Evolutionary conservation across 64 coral and sea anemone genomes (phyloP).

Genomic region (Stichodactyla mertensii): DNA sequence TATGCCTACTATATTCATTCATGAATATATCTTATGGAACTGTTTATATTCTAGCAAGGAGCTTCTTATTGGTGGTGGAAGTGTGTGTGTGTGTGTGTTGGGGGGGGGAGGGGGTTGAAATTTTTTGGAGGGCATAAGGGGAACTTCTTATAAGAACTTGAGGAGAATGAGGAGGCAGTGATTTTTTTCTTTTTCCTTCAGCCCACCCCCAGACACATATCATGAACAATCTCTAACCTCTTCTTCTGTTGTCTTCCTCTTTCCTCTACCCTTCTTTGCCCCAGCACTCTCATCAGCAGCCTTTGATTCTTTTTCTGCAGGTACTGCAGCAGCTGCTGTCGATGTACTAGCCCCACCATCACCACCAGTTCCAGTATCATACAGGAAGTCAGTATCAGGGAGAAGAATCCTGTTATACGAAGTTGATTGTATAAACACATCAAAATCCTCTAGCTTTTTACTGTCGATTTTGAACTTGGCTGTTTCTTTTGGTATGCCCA

Average conservation of each 20-base stretch:
- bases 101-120: too few relatives aligned
- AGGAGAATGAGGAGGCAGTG: too few relatives aligned
- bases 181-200: too few relatives aligned
- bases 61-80: too few relatives aligned
- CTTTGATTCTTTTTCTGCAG: background rate
- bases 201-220: too few relatives aligned
- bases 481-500: slow-evolving; percentile 80
- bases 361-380: slow-evolving; percentile 60
- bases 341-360: background rate
- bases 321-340: background rate
- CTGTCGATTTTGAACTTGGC: slow-evolving; percentile 84
- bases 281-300: background rate
- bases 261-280: slow-evolving; percentile 37
- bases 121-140: too few relatives aligned
- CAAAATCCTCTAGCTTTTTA: slow-evolving; percentile 91
- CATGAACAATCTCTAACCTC: slow-evolving; percentile 9
- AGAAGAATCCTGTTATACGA: slow-evolving; percentile 89
- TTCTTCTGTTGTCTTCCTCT: slow-evolving; percentile 5
- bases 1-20: too few relatives aligned
- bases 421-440: slow-evolving; percentile 97
- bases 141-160: too few relatives aligned
- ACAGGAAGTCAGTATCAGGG: slow-evolving; percentile 87
- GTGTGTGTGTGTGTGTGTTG: too few relatives aligned
- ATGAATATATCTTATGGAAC: too few relatives aligned
- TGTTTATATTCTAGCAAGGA: too few relatives aligned